Evolutionary conservation across 2,888 invertebrate genomes (phyloP).

Genomic region (Athrips mouffetella): DNA sequence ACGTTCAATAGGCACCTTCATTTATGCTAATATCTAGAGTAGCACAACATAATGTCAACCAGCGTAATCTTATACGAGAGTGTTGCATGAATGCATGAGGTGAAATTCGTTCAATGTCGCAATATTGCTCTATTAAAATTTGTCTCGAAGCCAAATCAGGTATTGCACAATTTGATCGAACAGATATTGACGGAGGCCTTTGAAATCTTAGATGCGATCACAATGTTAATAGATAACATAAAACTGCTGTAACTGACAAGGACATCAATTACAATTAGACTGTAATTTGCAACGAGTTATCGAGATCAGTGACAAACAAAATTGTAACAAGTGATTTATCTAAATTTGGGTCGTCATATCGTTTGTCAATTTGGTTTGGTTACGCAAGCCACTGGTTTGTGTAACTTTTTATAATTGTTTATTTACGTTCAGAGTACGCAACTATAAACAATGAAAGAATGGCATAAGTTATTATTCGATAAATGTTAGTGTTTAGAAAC

Average conservation of each 20-base stretch:
- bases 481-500: no score
- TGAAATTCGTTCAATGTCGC: conserved; percentile 42
- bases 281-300: conserved; percentile 22
- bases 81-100: conserved; percentile 39
- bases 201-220: conserved; percentile 31
- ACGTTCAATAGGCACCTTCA: conserved; percentile 37
- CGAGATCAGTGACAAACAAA: conserved; percentile 24
- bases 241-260: conserved; percentile 44
- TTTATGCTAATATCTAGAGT: conserved; percentile 56
- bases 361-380: conserved; percentile 3
- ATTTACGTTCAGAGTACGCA: no score
- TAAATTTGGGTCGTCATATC: conserved; percentile 14
- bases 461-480: no score
- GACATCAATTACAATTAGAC: conserved; percentile 39
- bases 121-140: conserved; percentile 48
- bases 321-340: conserved; percentile 18
- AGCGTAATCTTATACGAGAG: conserved; percentile 45
- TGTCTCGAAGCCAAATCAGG: conserved; percentile 39
- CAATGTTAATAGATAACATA: conserved; percentile 43
- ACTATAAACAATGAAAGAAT: no score
- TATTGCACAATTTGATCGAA: conserved; percentile 41
- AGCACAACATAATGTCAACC: conserved; percentile 55
- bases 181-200: conserved; percentile 21
- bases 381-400: neutral
- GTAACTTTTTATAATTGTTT: no score